These are phyloP conservation scores for Colistium nudipinnis DNA, from an alignment of 2,113 vertebrate genomes.

Conservation along the genomic window DNA sequence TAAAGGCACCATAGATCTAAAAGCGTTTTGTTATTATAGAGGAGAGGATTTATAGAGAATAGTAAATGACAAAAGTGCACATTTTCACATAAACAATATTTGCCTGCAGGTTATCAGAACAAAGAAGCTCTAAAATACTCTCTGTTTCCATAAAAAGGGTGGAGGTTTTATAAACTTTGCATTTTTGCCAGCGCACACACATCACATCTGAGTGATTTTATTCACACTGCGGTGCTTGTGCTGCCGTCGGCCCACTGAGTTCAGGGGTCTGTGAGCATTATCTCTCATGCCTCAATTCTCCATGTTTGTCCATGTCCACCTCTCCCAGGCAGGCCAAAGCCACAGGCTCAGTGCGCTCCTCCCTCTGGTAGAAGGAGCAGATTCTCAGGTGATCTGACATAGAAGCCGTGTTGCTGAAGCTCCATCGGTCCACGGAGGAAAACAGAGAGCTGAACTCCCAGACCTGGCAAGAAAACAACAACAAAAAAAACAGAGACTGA, in stretches of 20 bases:
- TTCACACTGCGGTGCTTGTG: not conserved
- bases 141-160: conserved; percentile 3
- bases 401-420: conserved; percentile 75
- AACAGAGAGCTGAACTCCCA: conserved; percentile 93
- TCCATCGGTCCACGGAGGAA: conserved; percentile 86
- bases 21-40: no score
- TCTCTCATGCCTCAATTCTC: conserved; percentile 25
- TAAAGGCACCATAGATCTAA: no score
- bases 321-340: conserved; percentile 83
- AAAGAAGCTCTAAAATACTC: no score
- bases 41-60: no score
- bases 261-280: conserved; percentile 22
- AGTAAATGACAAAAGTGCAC: no score
- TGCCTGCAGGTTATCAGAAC: conserved; percentile 10
- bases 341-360: conserved; percentile 83
- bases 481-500: conserved; percentile 25
- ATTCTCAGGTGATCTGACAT: conserved; percentile 90
- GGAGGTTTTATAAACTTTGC: not conserved
- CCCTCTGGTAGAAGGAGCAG: conserved; percentile 87
- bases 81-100: not conserved
- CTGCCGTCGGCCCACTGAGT: conserved; percentile 25
- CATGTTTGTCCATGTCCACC: conserved; percentile 56
- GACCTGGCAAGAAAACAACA: conserved; percentile 69
- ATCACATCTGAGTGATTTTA: conserved; percentile 16
- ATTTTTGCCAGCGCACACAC: not conserved